These are phyloP conservation scores for Pseudobourletiella spinata DNA, from an alignment of 1,140 invertebrate genomes.

Conservation along the genomic window DNA sequence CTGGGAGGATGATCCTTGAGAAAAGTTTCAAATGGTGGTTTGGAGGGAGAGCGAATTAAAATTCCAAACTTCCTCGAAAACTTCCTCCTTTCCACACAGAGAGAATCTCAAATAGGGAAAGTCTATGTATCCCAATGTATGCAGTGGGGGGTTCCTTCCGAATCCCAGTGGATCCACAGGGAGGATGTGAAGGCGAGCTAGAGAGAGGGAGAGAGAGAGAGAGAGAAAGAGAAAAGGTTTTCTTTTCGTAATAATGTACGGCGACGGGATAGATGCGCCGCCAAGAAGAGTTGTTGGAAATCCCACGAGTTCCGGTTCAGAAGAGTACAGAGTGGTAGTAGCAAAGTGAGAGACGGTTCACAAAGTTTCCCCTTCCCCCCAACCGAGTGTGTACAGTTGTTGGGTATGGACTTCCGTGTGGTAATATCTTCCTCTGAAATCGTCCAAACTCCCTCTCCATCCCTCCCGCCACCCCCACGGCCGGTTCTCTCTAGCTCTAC, in stretches of 20 bases:
- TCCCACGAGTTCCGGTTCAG: not conserved
- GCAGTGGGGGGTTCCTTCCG: too few species aligned
- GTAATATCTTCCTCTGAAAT: not conserved
- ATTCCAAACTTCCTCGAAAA: conserved; percentile 20
- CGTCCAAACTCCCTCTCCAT: not conserved
- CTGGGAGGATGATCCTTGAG: not conserved
- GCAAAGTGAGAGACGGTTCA: too few species aligned
- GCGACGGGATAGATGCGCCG: not conserved
- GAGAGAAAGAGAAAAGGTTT: not conserved
- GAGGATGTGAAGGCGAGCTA: too few species aligned
- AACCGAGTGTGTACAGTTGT: too few species aligned
- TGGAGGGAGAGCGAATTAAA: conserved; percentile 17
- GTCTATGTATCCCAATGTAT: not conserved
- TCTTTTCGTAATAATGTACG: not conserved
- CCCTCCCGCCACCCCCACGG: too few species aligned
- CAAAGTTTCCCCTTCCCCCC: not conserved
- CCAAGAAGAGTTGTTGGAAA: not conserved
- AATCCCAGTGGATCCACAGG: too few species aligned
- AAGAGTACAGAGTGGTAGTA: too few species aligned
- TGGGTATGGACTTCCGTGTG: not conserved
- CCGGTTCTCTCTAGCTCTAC: too few species aligned
- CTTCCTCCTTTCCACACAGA: conserved; percentile 3
- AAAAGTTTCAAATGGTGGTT: not conserved
- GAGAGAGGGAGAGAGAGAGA: not conserved
- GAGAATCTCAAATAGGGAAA: conserved; percentile 15